Base-by-base conservation (phyloP, 1,140 invertebrate species). In the Drosophila setifemur region DNA sequence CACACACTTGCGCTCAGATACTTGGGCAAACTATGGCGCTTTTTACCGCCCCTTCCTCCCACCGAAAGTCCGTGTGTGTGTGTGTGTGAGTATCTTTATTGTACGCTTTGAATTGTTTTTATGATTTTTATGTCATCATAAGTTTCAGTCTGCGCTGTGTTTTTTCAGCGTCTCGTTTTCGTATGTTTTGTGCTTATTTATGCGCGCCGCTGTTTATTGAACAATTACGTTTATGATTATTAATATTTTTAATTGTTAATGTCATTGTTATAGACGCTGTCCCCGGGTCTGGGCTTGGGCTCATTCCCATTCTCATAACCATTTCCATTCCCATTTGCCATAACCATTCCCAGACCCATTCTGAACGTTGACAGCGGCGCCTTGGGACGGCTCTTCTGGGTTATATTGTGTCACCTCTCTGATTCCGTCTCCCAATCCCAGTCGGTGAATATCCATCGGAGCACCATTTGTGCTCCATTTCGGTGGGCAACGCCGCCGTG, bases 51-150 rank as follows among this genome's bases (percentile, higher is more conserved):
- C 40, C 16, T n/a, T n/a, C 54, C 44, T 37, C 31, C 33, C 14
- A 1, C 5, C 33, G 12, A 16, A 37, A 8, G 33, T 53, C 35
- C 42, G 28, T 45, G 33, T 61, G 31, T 28, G 23, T 28, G 23
- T 69, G 29, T 73, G 52, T 77, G 71, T 47, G 60, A 73, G 55
- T 71, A 63, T 85, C 74, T 85, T 85, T 86, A 85, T 85, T 77
- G 71, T 85, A 78, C 79, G 79, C 81, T 74, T 67, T 81, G 82
- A 86, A 86, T 86, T 86, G 81, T 81, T 86, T 86, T 86, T 86
- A 86, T 86, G 81, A 73, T 86, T 87, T 86, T 86, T 86, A 86
- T 86, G 81, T 86, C 82, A 87, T 86, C 82, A 87, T 81, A 86
- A 86, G 81, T 86, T 86, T 81, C 68, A 55, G 76, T 63, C 39